A percentile compares a stretch with the other conserved stretches of the same genome.
phyloP scores from a whole-genome alignment of 1,140 invertebrate genomes.

The Chironomus striatipennis region DNA sequence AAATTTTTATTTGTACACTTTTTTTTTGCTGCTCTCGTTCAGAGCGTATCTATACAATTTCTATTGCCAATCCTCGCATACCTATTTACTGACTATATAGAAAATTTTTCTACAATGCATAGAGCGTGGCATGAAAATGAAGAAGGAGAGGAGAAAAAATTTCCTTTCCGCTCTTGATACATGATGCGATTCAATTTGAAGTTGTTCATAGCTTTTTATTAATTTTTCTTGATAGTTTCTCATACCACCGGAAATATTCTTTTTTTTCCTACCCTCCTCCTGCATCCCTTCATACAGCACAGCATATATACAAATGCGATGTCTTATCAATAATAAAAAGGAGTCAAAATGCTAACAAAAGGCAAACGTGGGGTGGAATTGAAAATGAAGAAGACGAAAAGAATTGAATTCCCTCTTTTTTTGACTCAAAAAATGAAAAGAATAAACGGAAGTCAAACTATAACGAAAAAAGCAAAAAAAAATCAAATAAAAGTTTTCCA shows the following conservation, averaged over 20 bases:
- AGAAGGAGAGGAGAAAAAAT: no score
- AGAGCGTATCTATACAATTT: neutral
- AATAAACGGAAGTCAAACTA: neutral
- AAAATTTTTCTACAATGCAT: no score
- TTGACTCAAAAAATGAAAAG: neutral
- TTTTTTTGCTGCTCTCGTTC: no score
- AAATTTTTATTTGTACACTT: constrained; percentile 22
- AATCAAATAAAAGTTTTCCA: constrained; percentile 8
- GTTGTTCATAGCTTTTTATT: neutral
- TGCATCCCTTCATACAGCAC: no score
- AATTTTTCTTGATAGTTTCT: neutral
- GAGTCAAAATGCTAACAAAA: no score
- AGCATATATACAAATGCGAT: neutral
- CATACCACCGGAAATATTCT: neutral
- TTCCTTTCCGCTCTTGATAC: neutral
- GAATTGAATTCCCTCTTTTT: neutral
- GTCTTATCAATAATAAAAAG: neutral
- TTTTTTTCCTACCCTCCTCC: no score
- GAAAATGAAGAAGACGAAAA: neutral
- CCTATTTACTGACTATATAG: neutral
- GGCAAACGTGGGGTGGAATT: neutral
- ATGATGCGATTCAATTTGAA: neutral
- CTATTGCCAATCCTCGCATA: neutral
- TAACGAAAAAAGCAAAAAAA: neutral
- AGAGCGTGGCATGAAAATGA: no score